phyloP scores from a whole-genome alignment of 2,797 vertebrate species.

The Antrozous pallidus region DNA sequence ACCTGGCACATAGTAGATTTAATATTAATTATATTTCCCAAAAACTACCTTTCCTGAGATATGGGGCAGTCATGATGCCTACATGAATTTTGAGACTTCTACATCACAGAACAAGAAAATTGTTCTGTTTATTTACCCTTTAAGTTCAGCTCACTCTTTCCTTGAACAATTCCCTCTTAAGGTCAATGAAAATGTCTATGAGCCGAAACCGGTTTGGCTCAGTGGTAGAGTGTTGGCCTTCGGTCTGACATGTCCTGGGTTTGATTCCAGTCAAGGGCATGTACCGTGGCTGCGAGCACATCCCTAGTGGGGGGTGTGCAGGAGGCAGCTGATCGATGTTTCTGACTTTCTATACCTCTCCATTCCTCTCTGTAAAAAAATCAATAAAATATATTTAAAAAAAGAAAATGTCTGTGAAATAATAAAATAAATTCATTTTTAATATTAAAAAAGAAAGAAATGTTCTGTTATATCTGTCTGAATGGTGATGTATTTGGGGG shows the following conservation, averaged over 20 bases:
- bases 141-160: not conserved
- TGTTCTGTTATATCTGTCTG: not conserved
- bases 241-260: too few relatives aligned
- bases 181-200: not conserved
- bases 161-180: not conserved
- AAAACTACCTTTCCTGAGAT: not conserved
- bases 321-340: too few relatives aligned
- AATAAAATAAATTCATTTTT: conserved; percentile 7
- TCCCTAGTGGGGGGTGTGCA: too few relatives aligned
- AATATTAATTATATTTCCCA: not conserved
- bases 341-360: too few relatives aligned
- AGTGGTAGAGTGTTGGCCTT: too few relatives aligned
- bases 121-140: not conserved
- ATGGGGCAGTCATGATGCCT: not conserved
- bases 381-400: too few relatives aligned
- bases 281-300: too few relatives aligned
- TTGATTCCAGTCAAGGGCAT: too few relatives aligned
- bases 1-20: not conserved
- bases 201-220: too few relatives aligned
- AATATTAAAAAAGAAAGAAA: not conserved
- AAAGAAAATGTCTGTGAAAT: not conserved
- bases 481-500: not conserved
- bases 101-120: not conserved
- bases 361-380: too few relatives aligned
- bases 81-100: not conserved